Evolutionary conservation across 2,113 vertebrate species (phyloP), one percentile per base, ranked within the genome.

Genomic region (Phocoena sinus): DNA sequence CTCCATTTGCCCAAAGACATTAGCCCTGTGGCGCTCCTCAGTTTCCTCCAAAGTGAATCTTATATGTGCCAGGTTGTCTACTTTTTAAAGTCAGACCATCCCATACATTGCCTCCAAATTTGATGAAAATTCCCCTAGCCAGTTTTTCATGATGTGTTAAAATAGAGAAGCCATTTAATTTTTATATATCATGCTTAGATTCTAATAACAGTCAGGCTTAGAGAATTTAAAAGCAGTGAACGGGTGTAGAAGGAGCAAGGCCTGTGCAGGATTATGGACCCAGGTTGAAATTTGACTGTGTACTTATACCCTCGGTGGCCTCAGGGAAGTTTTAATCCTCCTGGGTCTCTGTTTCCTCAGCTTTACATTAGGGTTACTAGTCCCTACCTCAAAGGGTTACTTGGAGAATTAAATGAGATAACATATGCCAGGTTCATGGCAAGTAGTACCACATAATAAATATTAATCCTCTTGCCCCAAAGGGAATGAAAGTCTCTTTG

Each of bases 321-420:
- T 62, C 44, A 0, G 15, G 56, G 58, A 58, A 92, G 28, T 18
- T 91, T 20, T 38, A 84, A 38, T 23, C 65, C 12, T 62, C 9
- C 17, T 3, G 60, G 73, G 84, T 56, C 70, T 60, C 26, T 91
- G 7, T 90, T 80, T 60, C 25, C 38, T 84, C 6, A 1, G 71
- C 53, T 92, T 96, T 82, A 67, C 80, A 67, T 91, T 50, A 63
- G 20, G 41, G 14, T 31, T 67, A 36, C 25, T 7, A 26, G n/a
- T 89, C 76, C 31, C 44, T 77, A 63, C 85, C 44, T 90, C 70
- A 80, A 53, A 71, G 41, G 68, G 4, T 85, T 93, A 79, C 13
- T 93, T n/a, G n/a, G 58, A 93, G 79, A 95, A 79, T 87, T 93
- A 74, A 95, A 96, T 89, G 67, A 80, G 47, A 82, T 88, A 68